These are phyloP conservation scores for Lepidostoma basale DNA, from an alignment of 1,140 invertebrate species.

Conservation along the genomic window DNA sequence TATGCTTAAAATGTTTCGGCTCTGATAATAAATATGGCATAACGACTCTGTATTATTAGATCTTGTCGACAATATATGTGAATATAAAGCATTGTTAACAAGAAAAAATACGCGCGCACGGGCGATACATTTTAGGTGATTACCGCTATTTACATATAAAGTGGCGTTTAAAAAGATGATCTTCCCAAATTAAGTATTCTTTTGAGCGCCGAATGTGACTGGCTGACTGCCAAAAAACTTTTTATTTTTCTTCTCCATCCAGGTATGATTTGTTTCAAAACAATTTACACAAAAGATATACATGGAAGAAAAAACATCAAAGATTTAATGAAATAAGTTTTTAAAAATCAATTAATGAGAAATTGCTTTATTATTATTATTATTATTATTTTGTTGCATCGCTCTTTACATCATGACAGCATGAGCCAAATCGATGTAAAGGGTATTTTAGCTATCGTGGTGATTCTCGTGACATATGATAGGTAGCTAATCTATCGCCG, in stretches of 20 bases:
- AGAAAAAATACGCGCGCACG: background rate
- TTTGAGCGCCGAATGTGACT: background rate
- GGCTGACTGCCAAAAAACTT: background rate
- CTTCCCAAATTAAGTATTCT: constrained; percentile 10
- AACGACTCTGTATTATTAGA: background rate
- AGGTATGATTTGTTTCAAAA: background rate
- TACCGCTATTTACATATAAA: constrained; percentile 8
- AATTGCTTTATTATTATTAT: no score
- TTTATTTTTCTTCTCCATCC: background rate
- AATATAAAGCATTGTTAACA: constrained; percentile 8
- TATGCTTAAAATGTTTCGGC: background rate
- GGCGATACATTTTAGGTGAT: constrained; percentile 7
- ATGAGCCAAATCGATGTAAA: no score
- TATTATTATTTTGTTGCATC: no score
- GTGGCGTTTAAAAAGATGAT: constrained; percentile 8
- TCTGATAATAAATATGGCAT: background rate
- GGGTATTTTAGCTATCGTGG: no score
- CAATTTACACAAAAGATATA: background rate
- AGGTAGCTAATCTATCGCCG: no score
- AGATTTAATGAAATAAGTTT: background rate
- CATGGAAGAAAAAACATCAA: background rate
- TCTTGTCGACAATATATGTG: background rate
- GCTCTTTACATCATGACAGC: no score
- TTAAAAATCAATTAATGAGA: no score
- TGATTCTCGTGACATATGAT: no score